Conservation (phyloP, 2,113 vertebrate genomes). For the Laterallus jamaicensis region DNA sequence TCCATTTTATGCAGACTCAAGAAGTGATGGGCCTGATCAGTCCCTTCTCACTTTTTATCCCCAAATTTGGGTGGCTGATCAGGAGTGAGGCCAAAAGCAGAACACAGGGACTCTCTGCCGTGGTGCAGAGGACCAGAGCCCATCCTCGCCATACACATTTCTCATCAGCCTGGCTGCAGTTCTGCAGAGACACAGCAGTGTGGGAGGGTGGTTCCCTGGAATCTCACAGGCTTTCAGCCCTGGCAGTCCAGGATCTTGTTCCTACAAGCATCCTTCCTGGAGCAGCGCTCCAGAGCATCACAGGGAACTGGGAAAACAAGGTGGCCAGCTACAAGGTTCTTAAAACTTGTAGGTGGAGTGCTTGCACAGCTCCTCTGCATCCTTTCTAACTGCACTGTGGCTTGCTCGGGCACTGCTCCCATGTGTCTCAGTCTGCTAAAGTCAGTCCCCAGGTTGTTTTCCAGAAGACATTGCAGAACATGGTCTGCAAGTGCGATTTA, state of each 20-base stretch:
- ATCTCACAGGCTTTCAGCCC: neutral
- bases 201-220: neutral
- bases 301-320: neutral
- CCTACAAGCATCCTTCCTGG: neutral
- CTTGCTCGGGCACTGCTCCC: neutral
- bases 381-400: neutral
- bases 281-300: neutral
- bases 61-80: accelerated
- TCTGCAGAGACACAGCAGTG: neutral
- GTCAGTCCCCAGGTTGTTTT: neutral
- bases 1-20: neutral
- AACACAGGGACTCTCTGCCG: neutral
- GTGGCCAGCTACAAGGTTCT: neutral
- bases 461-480: neutral
- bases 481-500: neutral
- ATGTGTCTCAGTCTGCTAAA: neutral
- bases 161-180: neutral
- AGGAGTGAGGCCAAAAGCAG: neutral
- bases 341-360: neutral
- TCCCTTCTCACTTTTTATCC: neutral
- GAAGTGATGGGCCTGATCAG: neutral
- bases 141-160: neutral
- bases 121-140: neutral
- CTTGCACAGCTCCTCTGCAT: neutral
- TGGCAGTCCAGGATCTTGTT: neutral